Percentiles rank a stretch among this genome's conserved stretches.
phyloP scores from a whole-genome alignment of 1,140 invertebrate genomes.

The Papilio helenus region DNA sequence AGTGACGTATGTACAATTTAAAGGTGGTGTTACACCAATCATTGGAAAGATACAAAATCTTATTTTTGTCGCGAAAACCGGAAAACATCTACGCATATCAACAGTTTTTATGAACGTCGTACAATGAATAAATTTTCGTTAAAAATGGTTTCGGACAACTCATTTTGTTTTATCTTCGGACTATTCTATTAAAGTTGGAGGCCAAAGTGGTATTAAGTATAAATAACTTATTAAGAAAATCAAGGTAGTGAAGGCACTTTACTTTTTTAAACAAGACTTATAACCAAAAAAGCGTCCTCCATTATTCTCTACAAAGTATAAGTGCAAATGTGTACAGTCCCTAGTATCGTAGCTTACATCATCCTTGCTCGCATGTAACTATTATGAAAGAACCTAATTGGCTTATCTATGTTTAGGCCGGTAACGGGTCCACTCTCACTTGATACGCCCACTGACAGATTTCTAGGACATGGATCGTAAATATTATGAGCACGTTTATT shows the following conservation, averaged over 20 bases:
- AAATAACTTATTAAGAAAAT: no score
- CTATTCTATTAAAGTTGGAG: background rate
- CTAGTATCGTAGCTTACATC: constrained; percentile 15
- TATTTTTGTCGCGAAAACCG: constrained; percentile 5
- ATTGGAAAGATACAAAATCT: background rate
- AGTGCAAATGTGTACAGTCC: background rate
- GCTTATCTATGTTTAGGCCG: constrained; percentile 32
- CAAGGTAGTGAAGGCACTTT: no score
- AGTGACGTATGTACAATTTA: background rate
- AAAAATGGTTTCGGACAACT: background rate
- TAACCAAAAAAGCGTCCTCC: background rate
- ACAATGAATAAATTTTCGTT: background rate
- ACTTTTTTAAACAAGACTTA: background rate
- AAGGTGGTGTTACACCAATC: background rate
- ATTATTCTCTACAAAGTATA: background rate
- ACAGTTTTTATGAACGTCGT: background rate
- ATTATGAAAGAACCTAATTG: constrained; percentile 31
- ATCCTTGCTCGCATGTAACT: constrained; percentile 8
- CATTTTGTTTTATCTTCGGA: background rate
- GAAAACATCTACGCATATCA: background rate
- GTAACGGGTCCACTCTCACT: constrained; percentile 33
- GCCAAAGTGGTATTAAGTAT: background rate
- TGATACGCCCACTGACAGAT: constrained; percentile 21
- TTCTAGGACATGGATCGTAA: constrained; percentile 25
- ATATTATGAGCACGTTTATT: background rate